Evolutionary conservation across 2,888 invertebrate genomes (phyloP), one percentile per base, ranked within the genome.

Genomic region (Celastrina argiolus): DNA sequence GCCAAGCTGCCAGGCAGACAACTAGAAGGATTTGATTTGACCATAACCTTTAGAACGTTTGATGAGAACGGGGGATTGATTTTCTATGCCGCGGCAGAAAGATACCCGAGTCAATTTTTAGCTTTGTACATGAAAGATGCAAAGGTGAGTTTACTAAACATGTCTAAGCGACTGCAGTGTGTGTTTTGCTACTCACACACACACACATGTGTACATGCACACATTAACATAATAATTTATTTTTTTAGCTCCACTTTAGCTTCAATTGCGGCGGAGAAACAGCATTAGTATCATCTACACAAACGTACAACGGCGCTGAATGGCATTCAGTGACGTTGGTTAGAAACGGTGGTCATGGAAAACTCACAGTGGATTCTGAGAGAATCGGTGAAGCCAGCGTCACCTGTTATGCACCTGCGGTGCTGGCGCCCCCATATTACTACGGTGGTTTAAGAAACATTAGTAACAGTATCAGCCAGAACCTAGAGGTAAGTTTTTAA

Each of bases 301-400:
- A 81, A 12, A 84, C 84, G 2, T 94, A 95, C 75, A 94, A 95
- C 76, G 96, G 97, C 79, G 94, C 94, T 0, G 84, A 92, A 63
- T 98, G 97, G 97, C 97, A 98, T 80, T 92, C 93, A 0, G 93
- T 95, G 0, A 92, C 92, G 12, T 93, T 97, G 74, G 92, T 92
- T 22, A 91, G 97, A 39, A 91, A 92, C 42, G 91, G 87, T 1
- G 92, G 91, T 0, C 90, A 91, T 68, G 96, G 96, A 8, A 93
- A 93, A 74, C 82, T 97, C 56, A 88, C 92, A 0, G 92, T 97
- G 1, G 96, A 95, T 77, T 93, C 93, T 4, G 92, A 92, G 22
- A 85, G 87, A 42, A 84, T 91, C 3, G 90, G 91, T 0, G 86
- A 89, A 63, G 93, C 93, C 4, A 84, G 87, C 66, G 94, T 94